A percentile compares a stretch with the other conserved stretches of the same genome.
phyloP scores from a whole-genome alignment of 2,797 vertebrate species.

The Catharus ustulatus region DNA sequence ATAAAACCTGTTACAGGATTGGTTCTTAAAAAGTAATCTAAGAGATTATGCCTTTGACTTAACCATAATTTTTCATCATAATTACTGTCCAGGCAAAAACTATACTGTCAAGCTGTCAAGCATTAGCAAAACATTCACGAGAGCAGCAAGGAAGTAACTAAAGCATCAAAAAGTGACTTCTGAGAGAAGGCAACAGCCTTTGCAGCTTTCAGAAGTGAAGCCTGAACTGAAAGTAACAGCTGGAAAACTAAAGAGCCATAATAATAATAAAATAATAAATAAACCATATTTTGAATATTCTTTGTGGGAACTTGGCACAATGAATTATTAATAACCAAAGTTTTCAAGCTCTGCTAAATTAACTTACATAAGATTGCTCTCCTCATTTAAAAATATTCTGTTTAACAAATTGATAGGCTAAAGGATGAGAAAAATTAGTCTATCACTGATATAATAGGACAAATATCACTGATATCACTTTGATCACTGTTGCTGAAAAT shows the following conservation, averaged over 20 bases:
- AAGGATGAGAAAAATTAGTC: background rate
- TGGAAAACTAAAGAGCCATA: background rate
- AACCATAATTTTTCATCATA: background rate
- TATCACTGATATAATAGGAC: background rate
- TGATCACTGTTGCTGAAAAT: background rate
- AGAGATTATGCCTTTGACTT: background rate
- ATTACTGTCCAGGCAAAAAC: background rate
- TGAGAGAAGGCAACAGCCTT: background rate
- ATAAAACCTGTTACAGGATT: background rate
- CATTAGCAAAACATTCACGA: background rate
- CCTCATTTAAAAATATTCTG: background rate
- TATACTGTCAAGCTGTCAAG: background rate
- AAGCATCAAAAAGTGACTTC: background rate
- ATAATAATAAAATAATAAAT: background rate
- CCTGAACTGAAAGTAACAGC: background rate
- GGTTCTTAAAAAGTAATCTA: background rate
- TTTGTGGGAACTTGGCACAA: background rate
- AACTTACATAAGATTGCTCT: background rate
- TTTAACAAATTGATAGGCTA: background rate
- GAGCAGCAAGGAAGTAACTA: background rate
- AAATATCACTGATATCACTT: background rate
- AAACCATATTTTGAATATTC: background rate
- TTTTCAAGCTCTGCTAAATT: background rate
- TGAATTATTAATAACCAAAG: background rate
- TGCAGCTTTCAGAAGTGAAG: background rate